Evolutionary conservation across 2,797 vertebrate genomes (phyloP).

Genomic region (Squalus acanthias): DNA sequence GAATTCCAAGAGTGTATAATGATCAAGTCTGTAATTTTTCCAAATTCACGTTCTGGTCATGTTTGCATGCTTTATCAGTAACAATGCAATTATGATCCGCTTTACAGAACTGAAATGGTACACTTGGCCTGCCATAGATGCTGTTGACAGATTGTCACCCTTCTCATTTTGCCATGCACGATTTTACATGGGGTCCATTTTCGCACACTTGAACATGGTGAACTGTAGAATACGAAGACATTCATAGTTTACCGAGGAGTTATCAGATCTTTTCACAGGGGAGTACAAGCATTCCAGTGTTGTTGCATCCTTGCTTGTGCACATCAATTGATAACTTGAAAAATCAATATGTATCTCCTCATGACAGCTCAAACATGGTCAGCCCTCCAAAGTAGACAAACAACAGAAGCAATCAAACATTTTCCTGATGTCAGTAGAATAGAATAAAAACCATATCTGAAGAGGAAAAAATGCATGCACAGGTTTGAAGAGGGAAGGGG

Average conservation of each 20-base stretch:
- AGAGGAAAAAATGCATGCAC: not conserved
- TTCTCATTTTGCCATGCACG: not conserved
- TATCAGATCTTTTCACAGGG: not conserved
- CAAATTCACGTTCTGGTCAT: not conserved
- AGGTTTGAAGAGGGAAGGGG: not conserved
- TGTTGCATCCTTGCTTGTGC: not conserved
- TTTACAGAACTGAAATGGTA: not conserved
- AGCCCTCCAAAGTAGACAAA: not conserved
- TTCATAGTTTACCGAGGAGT: not conserved
- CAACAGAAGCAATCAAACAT: not conserved
- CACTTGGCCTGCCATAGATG: not conserved
- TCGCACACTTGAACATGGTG: not conserved
- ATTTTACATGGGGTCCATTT: not conserved
- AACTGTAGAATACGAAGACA: not conserved
- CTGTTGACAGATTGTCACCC: too few species aligned
- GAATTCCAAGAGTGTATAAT: not conserved
- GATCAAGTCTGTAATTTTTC: not conserved
- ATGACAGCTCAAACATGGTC: not conserved
- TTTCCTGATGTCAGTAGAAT: not conserved
- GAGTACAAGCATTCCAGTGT: not conserved
- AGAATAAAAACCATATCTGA: not conserved
- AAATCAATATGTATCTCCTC: not conserved
- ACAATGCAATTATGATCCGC: not conserved
- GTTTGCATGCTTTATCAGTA: not conserved
- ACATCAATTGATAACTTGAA: not conserved